These are phyloP conservation scores for Euzetes globulus DNA, from an alignment of 2,888 invertebrate species.

Conservation along the genomic window DNA sequence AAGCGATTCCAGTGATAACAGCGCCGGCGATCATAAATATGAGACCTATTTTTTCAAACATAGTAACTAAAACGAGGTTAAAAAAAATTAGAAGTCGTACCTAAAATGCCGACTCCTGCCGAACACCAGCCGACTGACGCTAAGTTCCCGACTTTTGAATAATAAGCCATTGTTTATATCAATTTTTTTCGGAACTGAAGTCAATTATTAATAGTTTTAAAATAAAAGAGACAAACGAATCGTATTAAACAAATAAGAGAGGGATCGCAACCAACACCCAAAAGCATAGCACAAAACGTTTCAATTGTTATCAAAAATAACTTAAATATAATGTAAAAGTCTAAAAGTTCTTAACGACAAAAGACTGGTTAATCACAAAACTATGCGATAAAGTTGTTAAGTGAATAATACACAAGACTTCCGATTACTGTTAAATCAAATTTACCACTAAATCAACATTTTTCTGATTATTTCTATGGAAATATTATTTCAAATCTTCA, in stretches of 20 bases:
- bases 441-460: not conserved
- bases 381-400: conserved; percentile 23
- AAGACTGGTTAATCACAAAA: not conserved
- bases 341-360: conserved; percentile 23
- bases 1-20: conserved; percentile 41
- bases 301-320: conserved; percentile 4
- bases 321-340: not conserved
- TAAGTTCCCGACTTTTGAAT: conserved; percentile 38
- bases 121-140: conserved; percentile 40
- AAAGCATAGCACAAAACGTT: not conserved
- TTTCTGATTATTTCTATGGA: not conserved
- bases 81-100: no score
- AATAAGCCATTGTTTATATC: conserved; percentile 27
- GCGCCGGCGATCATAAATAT: conserved; percentile 41
- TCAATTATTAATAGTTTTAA: no score
- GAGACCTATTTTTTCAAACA: conserved; percentile 37
- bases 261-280: conserved; percentile 13
- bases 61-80: no score
- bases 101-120: conserved; percentile 37
- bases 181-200: not conserved
- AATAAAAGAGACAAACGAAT: not conserved
- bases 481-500: not conserved
- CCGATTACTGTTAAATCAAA: not conserved
- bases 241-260: no score
- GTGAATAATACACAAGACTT: conserved; percentile 18